Percentiles rank a stretch among this genome's conserved stretches.
phyloP scores from a whole-genome alignment of 2,113 vertebrate genomes.

The Nibea coibor region DNA sequence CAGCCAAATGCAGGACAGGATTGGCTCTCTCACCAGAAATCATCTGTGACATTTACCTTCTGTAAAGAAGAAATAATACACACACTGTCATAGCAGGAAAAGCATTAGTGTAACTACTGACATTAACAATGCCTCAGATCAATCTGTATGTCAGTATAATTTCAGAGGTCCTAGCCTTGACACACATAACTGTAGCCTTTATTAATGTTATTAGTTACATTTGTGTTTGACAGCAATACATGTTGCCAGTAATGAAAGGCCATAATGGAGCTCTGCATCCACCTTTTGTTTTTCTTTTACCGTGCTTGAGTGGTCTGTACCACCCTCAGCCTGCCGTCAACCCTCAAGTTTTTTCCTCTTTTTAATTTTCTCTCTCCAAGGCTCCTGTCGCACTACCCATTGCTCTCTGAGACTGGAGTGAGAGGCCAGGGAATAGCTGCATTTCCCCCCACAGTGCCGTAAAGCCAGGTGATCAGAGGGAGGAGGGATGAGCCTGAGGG shows the following conservation, averaged over 20 bases:
- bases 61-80: neutral
- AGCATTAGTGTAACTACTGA: neutral
- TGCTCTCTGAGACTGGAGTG: conserved; percentile 62
- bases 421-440: conserved; percentile 61
- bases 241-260: neutral
- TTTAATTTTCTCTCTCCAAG: conserved; percentile 74
- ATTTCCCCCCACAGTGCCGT: conserved; percentile 51
- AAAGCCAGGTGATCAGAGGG: conserved; percentile 63
- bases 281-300: neutral
- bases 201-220: neutral
- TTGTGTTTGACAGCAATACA: neutral
- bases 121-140: neutral
- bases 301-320: neutral
- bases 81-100: neutral
- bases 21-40: neutral
- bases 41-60: neutral
- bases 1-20: conserved; percentile 2
- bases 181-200: neutral
- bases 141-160: neutral
- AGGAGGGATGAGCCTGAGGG: conserved; percentile 54
- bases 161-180: neutral
- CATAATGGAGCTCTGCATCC: neutral
- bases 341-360: conserved; percentile 7
- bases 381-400: conserved; percentile 41
- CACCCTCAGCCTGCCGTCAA: neutral